A percentile compares a stretch with the other conserved stretches of the same genome.
These are phyloP conservation scores for Acanthaster planci DNA, from an alignment of 35 echinoderm and acorn worm genomes.

Conservation along the genomic window DNA sequence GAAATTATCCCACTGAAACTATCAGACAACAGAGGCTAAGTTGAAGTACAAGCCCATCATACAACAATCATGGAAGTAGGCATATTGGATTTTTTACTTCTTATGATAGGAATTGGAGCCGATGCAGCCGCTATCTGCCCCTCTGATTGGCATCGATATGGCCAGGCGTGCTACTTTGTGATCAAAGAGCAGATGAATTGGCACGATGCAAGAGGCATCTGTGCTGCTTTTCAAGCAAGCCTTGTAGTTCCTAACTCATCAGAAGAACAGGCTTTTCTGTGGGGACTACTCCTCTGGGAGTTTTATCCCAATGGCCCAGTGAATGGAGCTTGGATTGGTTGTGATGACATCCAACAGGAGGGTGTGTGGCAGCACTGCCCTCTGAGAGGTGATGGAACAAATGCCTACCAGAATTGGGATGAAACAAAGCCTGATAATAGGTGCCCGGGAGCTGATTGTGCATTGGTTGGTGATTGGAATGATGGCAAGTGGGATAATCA, in stretches of 20 bases:
- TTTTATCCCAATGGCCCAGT: neutral
- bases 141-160: constrained; percentile 2
- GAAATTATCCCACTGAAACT: no score
- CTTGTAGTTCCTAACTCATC: neutral
- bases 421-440: neutral
- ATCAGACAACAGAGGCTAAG: no score
- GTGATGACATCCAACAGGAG: neutral
- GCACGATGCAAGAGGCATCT: neutral
- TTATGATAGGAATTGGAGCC: no score
- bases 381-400: neutral
- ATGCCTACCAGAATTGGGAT: constrained; percentile 1
- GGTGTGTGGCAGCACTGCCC: neutral
- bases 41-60: no score
- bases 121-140: neutral
- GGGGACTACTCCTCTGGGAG: neutral
- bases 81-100: no score
- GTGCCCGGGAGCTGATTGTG: no score
- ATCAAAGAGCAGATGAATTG: neutral
- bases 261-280: neutral
- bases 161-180: neutral
- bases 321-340: neutral
- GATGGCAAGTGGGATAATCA: no score
- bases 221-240: neutral
- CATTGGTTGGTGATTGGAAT: no score
- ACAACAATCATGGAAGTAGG: no score